Evolutionary conservation across 1,140 invertebrate species (phyloP).

Genomic region (Melanaphis sacchari): DNA sequence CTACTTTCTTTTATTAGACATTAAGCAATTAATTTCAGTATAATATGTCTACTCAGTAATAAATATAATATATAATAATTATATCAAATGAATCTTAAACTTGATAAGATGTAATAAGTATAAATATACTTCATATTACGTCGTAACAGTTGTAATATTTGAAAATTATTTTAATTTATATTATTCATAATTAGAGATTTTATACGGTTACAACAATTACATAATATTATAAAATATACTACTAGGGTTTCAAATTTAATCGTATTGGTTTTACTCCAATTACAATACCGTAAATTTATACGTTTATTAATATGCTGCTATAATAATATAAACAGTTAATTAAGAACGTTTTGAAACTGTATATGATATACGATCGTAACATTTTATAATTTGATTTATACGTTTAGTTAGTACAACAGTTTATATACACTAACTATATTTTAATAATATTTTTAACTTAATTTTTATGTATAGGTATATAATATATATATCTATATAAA

Average conservation of each 20-base stretch:
- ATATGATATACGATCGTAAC: not conserved
- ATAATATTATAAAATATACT: not conserved
- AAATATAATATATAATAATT: not conserved
- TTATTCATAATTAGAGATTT: not conserved
- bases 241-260: not conserved
- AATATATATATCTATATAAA: not conserved
- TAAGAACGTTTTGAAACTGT: not conserved
- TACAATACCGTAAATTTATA: not conserved
- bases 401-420: not conserved
- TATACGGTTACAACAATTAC: not conserved
- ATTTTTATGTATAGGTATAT: not conserved
- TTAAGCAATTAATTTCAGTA: not conserved
- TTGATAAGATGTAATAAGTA: not conserved
- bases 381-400: not conserved
- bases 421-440: not conserved
- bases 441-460: not conserved
- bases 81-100: not conserved
- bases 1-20: too few species aligned
- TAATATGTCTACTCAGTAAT: not conserved
- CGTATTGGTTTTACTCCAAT: slow-evolving; percentile 3
- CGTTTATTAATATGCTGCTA: not conserved
- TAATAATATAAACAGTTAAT: not conserved
- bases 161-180: not conserved
- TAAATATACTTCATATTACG: not conserved
- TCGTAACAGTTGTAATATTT: not conserved